These are phyloP conservation scores for Leptestheria dahalacensis DNA, from an alignment of 1,140 invertebrate genomes.

Conservation along the genomic window DNA sequence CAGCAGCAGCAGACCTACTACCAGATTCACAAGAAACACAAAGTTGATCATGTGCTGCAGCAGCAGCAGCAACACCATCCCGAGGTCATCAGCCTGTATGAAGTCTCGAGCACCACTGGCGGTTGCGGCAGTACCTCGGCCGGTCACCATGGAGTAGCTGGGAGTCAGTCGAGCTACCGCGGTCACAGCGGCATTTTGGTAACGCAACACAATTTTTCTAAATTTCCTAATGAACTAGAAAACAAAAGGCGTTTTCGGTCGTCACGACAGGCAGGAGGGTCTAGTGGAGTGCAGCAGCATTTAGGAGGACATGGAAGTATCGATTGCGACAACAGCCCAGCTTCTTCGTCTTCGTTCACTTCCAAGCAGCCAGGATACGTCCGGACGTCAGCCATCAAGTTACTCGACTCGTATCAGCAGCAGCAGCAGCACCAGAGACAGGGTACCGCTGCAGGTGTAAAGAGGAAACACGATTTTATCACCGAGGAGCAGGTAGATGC, in stretches of 20 bases:
- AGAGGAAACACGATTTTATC: constrained; percentile 18
- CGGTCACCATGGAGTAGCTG: constrained; percentile 13
- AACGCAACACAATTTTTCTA: too few relatives aligned
- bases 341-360: constrained; percentile 21
- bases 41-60: constrained; percentile 4
- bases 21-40: constrained; percentile 14
- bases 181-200: too few relatives aligned
- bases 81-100: constrained; percentile 9
- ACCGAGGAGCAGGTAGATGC: constrained; percentile 22
- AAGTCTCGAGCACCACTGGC: constrained; percentile 10
- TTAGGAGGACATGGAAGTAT: constrained; percentile 22
- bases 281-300: constrained; percentile 23
- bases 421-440: constrained; percentile 10
- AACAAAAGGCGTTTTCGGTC: not conserved
- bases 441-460: constrained; percentile 4
- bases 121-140: constrained; percentile 1
- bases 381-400: constrained; percentile 22
- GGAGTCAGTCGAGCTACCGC: too few relatives aligned
- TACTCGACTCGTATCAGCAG: constrained; percentile 18
- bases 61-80: constrained; percentile 1
- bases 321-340: constrained; percentile 22
- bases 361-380: constrained; percentile 23
- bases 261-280: constrained; percentile 19
- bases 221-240: not conserved
- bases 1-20: constrained; percentile 21